phyloP scores from a whole-genome alignment of 1,140 invertebrate genomes.

The Portunus trituberculatus region DNA sequence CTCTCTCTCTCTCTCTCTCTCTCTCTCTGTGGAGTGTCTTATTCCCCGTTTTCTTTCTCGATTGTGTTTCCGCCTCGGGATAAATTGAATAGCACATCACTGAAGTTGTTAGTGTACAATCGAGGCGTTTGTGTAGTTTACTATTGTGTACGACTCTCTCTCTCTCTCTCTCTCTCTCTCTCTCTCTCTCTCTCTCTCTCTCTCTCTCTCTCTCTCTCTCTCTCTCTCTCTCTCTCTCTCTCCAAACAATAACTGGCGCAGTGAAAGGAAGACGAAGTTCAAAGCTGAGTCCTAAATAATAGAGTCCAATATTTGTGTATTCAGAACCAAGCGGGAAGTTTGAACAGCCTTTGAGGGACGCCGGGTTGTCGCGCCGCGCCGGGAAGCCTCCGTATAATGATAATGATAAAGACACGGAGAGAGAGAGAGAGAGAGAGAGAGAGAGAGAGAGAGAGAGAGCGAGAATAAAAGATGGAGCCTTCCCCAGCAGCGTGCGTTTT shows the following conservation, averaged over 20 bases:
- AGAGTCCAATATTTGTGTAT: background rate
- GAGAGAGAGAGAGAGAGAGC: too few relatives aligned
- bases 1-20: constrained; percentile 25
- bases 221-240: constrained; percentile 52
- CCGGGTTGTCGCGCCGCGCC: too few relatives aligned
- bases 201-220: constrained; percentile 20
- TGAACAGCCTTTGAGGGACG: too few relatives aligned
- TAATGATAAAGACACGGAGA: too few relatives aligned
- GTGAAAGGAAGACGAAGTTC: constrained; percentile 8
- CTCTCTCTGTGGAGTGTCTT: too few relatives aligned
- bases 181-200: constrained; percentile 20
- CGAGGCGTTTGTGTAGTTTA: background rate
- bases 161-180: constrained; percentile 2
- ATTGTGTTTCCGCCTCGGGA: background rate
- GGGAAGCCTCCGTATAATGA: too few relatives aligned
- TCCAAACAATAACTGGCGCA: background rate
- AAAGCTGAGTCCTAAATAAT: background rate
- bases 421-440: too few relatives aligned
- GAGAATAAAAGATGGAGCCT: too few relatives aligned
- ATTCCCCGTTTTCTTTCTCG: background rate
- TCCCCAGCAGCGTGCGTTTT: too few relatives aligned
- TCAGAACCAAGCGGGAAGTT: too few relatives aligned
- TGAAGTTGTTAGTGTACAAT: background rate
- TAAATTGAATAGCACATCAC: background rate
- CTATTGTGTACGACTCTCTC: background rate